Evolutionary conservation across 2,888 invertebrate genomes (phyloP), one percentile per base, ranked within the genome.

Genomic region (Hemithea aestivaria): DNA sequence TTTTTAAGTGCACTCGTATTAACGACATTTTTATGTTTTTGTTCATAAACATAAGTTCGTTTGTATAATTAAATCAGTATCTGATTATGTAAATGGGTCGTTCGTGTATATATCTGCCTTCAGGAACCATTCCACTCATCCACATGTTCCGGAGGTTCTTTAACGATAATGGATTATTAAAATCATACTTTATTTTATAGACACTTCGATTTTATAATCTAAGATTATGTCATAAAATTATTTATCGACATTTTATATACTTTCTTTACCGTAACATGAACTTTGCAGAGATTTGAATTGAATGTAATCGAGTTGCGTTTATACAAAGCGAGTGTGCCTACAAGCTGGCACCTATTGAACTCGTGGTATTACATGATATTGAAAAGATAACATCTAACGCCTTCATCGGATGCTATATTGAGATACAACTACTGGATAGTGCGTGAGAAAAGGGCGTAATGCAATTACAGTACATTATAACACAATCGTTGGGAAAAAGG

Each of bases 401-500:
- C 34, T 46, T 33, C 35, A 51, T 46, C 38, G 49, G 44, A 45
- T 4, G 16, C 3, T 16, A 16, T 39, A 35, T 27, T 40, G 39
- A 45, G 41, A 45, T 52, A 36, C 33, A 39, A 29, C 27, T 32
- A 26, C 29, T 35, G 41, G 43, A 51, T 49, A 48, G 38, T 49
- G 46, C 44, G 55, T 49, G 53, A 35, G 52, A 53, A 53, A 53
- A 57, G 57, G 55, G 55, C 50, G 45, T 45, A 32, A 39, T 37
- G 41, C 39, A 51, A 47, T 45, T 40, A 48, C 45, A 46, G 46
- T 46, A 47, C 45, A 40, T 42, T 36, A 43, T 16, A 44, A 46
- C 40, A 57, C 57, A 57, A 57, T 55, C 37, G 47, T 38, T 53
- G 57, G 41, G 51, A 57, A 57, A 43, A 32, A 28, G 38, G 39